These are phyloP conservation scores for Carollia perspicillata DNA, from an alignment of 2,113 vertebrate species.

Conservation along the genomic window DNA sequence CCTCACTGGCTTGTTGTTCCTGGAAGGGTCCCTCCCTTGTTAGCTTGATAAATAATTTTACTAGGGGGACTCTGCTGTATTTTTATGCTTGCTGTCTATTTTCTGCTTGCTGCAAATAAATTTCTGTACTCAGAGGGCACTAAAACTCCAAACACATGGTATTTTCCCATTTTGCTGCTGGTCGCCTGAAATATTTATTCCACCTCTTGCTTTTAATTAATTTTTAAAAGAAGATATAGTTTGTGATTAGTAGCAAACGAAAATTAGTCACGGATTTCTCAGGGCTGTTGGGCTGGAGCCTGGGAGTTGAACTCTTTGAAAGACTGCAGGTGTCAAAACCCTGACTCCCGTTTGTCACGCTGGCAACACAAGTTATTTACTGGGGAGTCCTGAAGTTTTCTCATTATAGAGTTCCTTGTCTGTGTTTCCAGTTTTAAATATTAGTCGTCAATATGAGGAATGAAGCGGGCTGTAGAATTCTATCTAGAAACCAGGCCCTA, in stretches of 20 bases:
- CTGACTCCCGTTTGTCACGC: slow-evolving; percentile 33
- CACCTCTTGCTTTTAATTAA: slow-evolving; percentile 81
- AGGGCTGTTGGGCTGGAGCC: not conserved
- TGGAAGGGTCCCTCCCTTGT: slow-evolving; percentile 95
- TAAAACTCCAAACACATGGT: slow-evolving; percentile 90
- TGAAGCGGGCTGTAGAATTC: slow-evolving; percentile 17
- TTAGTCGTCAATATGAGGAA: slow-evolving; percentile 31
- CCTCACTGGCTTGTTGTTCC: slow-evolving; percentile 89
- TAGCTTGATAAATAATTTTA: slow-evolving; percentile 99
- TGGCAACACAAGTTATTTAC: slow-evolving; percentile 56
- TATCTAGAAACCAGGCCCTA: not conserved
- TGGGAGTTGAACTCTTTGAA: not conserved
- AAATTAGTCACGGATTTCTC: not conserved
- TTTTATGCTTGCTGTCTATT: slow-evolving; percentile 97
- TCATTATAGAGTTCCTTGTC: slow-evolving; percentile 47
- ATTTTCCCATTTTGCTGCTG: slow-evolving; percentile 83
- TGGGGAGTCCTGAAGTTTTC: slow-evolving; percentile 50
- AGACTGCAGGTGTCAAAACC: not conserved
- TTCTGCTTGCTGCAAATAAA: slow-evolving; percentile 98
- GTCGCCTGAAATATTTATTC: slow-evolving; percentile 85
- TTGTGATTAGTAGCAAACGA: slow-evolving; percentile 16
- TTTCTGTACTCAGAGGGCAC: slow-evolving; percentile 94
- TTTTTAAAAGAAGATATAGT: slow-evolving; percentile 62
- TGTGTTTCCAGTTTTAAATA: slow-evolving; percentile 47
- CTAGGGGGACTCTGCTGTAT: slow-evolving; percentile 96